phyloP scores from a whole-genome alignment of 2,113 vertebrate genomes.

The Hyla sarda region DNA sequence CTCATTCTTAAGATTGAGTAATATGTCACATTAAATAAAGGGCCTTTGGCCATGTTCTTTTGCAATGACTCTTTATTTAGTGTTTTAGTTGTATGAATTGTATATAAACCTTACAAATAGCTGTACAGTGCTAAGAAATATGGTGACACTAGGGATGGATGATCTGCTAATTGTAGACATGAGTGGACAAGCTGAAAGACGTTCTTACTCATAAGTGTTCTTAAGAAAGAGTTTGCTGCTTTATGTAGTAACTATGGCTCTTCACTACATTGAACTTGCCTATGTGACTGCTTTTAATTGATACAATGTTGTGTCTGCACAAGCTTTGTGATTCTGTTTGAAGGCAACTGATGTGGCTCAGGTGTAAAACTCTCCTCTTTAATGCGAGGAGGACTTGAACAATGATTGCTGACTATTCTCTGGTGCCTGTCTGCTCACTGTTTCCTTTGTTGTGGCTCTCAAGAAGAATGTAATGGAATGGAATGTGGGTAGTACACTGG shows the following conservation, averaged over 20 bases:
- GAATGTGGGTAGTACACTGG: neutral
- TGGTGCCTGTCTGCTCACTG: neutral
- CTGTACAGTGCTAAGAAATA: neutral
- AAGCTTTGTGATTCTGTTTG: neutral
- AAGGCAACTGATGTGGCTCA: slow-evolving; percentile 36
- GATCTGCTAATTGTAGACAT: neutral
- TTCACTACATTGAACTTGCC: slow-evolving; percentile 4
- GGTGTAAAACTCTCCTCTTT: slow-evolving; percentile 30
- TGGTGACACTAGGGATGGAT: neutral
- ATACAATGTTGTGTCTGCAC: slow-evolving; percentile 16
- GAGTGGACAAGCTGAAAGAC: neutral
- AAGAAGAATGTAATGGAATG: slow-evolving; percentile 46
- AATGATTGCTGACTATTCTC: slow-evolving; percentile 37
- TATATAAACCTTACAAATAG: neutral
- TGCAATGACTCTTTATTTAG: neutral
- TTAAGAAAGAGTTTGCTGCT: neutral
- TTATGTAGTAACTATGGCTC: neutral
- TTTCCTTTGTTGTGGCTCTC: slow-evolving; percentile 8
- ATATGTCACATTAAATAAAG: too few relatives aligned
- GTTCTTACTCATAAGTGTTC: neutral
- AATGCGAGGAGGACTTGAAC: slow-evolving; percentile 14
- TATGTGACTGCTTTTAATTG: slow-evolving; percentile 17
- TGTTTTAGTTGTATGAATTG: neutral
- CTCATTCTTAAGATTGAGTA: too few relatives aligned
- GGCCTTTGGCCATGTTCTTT: neutral